phyloP scores from a whole-genome alignment of 2,113 vertebrate genomes.

The Ceyx margarethae region DNA sequence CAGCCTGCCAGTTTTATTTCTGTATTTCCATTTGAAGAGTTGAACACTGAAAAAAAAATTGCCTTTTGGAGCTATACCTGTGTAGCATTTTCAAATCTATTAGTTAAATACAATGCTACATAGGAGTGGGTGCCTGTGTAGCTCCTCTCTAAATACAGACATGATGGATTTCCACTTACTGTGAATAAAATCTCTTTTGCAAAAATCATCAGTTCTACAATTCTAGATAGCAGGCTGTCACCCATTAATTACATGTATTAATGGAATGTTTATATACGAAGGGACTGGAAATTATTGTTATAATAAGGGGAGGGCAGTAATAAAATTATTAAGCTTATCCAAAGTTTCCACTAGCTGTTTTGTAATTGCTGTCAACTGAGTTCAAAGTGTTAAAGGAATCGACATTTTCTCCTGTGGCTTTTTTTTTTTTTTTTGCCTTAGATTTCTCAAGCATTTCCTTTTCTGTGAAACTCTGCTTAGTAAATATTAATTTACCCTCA shows the following conservation, averaged over 20 bases:
- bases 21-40: not conserved
- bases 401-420: not conserved
- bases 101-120: not conserved
- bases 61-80: not conserved
- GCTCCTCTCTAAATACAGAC: not conserved
- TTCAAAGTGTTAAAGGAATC: constrained; percentile 39
- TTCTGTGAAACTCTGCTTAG: constrained; percentile 74
- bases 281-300: not conserved
- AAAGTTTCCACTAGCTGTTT: constrained; percentile 4
- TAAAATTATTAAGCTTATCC: constrained; percentile 13
- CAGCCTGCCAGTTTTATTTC: not conserved
- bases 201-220: not conserved
- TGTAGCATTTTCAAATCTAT: not conserved
- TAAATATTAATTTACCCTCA: constrained; percentile 76
- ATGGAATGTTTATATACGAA: not conserved
- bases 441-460: constrained; percentile 42
- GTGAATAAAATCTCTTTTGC: not conserved
- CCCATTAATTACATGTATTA: not conserved
- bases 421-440: not conserved
- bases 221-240: not conserved
- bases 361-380: constrained; percentile 11
- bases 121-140: not conserved
- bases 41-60: not conserved
- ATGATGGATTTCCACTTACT: not conserved
- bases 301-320: not conserved